Evolutionary conservation across 2,888 invertebrate genomes (phyloP).

Genomic region (Spisula solida): DNA sequence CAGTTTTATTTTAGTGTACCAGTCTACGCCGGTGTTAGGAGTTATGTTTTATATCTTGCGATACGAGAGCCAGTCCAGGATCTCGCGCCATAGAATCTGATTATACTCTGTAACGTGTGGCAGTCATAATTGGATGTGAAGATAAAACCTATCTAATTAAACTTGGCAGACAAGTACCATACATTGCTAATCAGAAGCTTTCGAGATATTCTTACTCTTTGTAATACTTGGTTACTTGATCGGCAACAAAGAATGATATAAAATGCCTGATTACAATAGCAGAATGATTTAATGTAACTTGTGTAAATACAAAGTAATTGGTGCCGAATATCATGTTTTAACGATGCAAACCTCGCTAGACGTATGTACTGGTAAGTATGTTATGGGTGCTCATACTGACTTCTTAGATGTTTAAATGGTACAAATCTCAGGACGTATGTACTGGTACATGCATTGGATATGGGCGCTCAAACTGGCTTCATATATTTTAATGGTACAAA

Average conservation of each 20-base stretch:
- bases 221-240: not conserved
- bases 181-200: slow-evolving; percentile 20
- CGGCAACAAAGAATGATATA: slow-evolving; percentile 9
- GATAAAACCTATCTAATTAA: slow-evolving; percentile 59
- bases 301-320: not conserved
- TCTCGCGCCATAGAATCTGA: slow-evolving; percentile 37
- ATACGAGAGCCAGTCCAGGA: slow-evolving; percentile 23
- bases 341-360: not conserved
- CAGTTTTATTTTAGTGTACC: not conserved
- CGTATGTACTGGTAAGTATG: too few relatives aligned
- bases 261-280: not conserved
- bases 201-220: not conserved
- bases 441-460: too few relatives aligned
- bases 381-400: too few relatives aligned
- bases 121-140: slow-evolving; percentile 46
- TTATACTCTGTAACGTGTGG: slow-evolving; percentile 54
- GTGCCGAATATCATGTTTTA: slow-evolving; percentile 12
- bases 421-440: too few relatives aligned
- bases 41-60: slow-evolving; percentile 41
- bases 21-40: slow-evolving; percentile 7
- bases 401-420: too few relatives aligned
- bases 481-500: too few relatives aligned
- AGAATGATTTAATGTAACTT: slow-evolving; percentile 12
- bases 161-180: slow-evolving; percentile 54
- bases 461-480: too few relatives aligned